Evolutionary conservation across 1,140 invertebrate genomes (phyloP).

Genomic region (Atta texana): DNA sequence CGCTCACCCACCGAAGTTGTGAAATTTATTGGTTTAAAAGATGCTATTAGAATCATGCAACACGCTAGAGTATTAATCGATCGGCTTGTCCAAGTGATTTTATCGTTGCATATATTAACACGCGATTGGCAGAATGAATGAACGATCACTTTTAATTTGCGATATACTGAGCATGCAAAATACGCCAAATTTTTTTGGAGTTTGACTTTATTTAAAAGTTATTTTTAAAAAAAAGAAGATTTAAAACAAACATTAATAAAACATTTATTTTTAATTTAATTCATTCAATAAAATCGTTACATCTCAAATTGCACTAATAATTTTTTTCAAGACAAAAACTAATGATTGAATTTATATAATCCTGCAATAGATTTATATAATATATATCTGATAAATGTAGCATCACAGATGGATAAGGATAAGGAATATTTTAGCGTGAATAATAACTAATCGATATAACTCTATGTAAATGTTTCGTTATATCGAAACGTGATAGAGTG

Average conservation of each 20-base stretch:
- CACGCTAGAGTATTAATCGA: slow-evolving; percentile 2
- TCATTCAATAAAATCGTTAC: not conserved
- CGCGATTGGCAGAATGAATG: not conserved
- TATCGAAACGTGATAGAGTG: not conserved
- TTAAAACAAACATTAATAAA: not conserved
- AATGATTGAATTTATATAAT: not conserved
- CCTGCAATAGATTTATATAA: not conserved
- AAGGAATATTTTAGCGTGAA: not conserved
- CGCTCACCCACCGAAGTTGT: slow-evolving; percentile 18
- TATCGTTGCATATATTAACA: not conserved
- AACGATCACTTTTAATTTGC: not conserved
- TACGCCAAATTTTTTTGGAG: not conserved
- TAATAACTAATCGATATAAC: slow-evolving; percentile 3
- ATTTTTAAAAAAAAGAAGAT: not conserved
- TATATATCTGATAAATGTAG: not conserved
- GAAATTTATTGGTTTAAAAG: slow-evolving; percentile 36
- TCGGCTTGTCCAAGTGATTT: not conserved
- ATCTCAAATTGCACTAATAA: not conserved
- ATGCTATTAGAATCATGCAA: not conserved
- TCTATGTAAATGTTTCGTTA: not conserved
- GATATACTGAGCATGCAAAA: not conserved
- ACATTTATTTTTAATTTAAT: not conserved
- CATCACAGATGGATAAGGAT: not conserved
- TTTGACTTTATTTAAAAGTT: not conserved
- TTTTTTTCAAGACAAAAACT: not conserved